phyloP scores from a whole-genome alignment of 2,113 vertebrate species.

The Crotalus helleri region DNA sequence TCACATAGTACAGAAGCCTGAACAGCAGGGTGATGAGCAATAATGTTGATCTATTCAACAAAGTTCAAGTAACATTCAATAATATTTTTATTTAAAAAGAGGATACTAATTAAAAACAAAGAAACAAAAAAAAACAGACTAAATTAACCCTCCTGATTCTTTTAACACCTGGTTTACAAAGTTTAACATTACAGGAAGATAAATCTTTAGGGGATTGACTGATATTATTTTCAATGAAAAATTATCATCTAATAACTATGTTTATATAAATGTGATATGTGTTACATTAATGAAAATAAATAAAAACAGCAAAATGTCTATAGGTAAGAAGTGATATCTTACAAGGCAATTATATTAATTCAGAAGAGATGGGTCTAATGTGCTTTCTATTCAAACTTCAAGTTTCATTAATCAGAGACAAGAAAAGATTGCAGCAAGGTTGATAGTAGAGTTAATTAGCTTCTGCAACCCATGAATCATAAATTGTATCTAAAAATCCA shows the following conservation, averaged over 20 bases:
- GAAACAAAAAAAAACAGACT: not conserved
- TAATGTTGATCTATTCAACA: not conserved
- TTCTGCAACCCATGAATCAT: not conserved
- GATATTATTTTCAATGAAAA: not conserved
- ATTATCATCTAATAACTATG: not conserved
- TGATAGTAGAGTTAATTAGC: not conserved
- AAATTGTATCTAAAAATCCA: not conserved
- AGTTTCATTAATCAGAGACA: not conserved
- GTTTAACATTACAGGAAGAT: rapidly evolving
- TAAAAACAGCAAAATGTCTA: not conserved
- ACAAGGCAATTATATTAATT: not conserved
- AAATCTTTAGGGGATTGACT: not conserved
- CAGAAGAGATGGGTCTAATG: not conserved
- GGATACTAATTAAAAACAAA: not conserved
- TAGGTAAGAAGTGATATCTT: not conserved
- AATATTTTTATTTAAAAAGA: not conserved
- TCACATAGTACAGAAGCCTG: constrained; percentile 9
- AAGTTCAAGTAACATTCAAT: rapidly evolving
- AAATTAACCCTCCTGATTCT: not conserved
- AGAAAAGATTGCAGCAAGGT: not conserved
- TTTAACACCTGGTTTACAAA: not conserved
- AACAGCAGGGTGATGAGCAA: not conserved
- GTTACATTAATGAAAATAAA: not conserved
- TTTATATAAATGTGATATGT: not conserved
- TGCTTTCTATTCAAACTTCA: not conserved